phyloP scores from a whole-genome alignment of 2,113 vertebrate genomes.

The Boleophthalmus pectinirostris region DNA sequence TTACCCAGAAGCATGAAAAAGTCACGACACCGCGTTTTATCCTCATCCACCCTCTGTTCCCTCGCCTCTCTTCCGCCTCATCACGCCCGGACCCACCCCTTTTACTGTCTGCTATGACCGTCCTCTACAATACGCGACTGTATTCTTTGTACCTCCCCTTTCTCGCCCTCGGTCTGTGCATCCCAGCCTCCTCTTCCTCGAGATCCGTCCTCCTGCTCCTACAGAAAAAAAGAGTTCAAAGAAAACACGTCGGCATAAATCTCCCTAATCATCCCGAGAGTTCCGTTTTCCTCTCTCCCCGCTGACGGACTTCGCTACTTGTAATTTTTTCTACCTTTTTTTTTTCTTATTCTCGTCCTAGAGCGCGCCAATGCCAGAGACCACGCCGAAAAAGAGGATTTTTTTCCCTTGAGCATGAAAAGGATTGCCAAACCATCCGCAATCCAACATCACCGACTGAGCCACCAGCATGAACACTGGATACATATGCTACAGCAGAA shows the following conservation, averaged over 20 bases:
- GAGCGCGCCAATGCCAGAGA: conserved; percentile 66
- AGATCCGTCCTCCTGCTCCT: conserved; percentile 63
- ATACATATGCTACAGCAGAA: conserved; percentile 80
- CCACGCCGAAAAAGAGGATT: conserved; percentile 71
- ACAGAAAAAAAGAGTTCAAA: conserved; percentile 52
- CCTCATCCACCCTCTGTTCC: conserved; percentile 48
- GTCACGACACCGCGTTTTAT: conserved; percentile 64
- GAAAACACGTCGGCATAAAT: conserved; percentile 68
- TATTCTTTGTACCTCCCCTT: conserved; percentile 79
- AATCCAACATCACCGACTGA: conserved; percentile 75
- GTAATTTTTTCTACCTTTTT: conserved; percentile 15
- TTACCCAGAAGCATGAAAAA: conserved; percentile 49
- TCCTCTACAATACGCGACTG: conserved; percentile 76
- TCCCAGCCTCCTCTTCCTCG: conserved; percentile 70
- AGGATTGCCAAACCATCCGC: conserved; percentile 80
- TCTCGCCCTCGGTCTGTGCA: conserved; percentile 71
- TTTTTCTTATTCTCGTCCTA: conserved; percentile 48
- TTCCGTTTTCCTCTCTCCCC: conserved; percentile 42
- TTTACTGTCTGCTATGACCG: conserved; percentile 72
- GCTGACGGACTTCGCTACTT: conserved; percentile 69
- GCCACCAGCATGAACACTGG: conserved; percentile 78
- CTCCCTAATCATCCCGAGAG: conserved; percentile 42
- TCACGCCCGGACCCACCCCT: conserved; percentile 72
- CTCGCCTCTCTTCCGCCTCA: conserved; percentile 55
- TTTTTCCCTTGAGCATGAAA: conserved; percentile 79